These are phyloP conservation scores for Brienomyrus longianalis DNA, from an alignment of 2,113 vertebrate species.

Conservation along the genomic window DNA sequence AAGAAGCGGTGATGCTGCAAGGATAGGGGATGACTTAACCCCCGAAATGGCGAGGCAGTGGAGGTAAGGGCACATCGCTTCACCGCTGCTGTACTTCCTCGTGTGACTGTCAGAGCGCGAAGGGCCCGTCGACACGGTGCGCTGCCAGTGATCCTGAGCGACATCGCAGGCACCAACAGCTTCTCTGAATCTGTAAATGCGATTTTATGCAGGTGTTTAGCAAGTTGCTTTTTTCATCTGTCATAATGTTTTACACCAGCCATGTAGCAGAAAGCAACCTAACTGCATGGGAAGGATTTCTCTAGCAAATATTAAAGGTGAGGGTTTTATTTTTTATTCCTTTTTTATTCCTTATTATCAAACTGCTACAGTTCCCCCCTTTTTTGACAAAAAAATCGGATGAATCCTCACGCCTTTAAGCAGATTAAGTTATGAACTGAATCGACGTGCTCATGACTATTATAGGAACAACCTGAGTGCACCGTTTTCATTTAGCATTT, in stretches of 20 bases:
- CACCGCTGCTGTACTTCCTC: not conserved
- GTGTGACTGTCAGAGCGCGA: not conserved
- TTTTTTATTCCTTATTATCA: not conserved
- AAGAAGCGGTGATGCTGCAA: not conserved
- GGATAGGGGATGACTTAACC: not conserved
- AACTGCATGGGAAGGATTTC: not conserved
- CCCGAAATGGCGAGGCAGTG: not conserved
- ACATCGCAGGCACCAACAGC: not conserved
- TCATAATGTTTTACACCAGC: not conserved
- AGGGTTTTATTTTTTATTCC: not conserved
- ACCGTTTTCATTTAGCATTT: not conserved
- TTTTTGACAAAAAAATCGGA: not conserved
- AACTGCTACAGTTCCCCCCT: not conserved
- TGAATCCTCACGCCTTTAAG: not conserved
- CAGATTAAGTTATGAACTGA: not conserved
- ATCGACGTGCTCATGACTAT: not conserved
- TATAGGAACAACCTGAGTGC: not conserved
- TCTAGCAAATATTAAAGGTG: not conserved
- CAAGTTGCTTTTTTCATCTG: not conserved
- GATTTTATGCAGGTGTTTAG: not conserved
- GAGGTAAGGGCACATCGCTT: conserved; percentile 14
- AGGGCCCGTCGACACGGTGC: not conserved
- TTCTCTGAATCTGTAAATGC: not conserved
- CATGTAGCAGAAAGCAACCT: not conserved
- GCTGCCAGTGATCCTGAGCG: not conserved